Evolutionary conservation across 2,888 invertebrate genomes (phyloP).

Genomic region (Lampropteryx suffumata): DNA sequence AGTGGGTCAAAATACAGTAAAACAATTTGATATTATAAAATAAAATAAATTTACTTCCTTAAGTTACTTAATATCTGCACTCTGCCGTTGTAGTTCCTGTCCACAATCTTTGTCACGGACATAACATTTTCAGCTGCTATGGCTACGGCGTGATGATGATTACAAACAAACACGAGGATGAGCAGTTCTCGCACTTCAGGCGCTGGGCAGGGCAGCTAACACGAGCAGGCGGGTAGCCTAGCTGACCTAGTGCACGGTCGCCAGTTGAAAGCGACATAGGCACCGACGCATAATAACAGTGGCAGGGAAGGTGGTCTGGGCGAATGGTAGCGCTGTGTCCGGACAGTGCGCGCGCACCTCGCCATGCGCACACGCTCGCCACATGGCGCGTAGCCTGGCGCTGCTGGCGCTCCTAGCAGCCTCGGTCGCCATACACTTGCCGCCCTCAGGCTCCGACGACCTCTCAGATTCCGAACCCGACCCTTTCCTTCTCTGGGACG

Average conservation of each 20-base stretch:
- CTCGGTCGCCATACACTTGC: constrained; percentile 59
- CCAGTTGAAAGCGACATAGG: constrained; percentile 72
- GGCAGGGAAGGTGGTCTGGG: constrained; percentile 66
- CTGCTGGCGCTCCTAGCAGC: constrained; percentile 74
- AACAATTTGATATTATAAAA: too few species aligned
- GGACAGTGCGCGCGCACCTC: constrained; percentile 80
- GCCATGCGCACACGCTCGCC: constrained; percentile 79
- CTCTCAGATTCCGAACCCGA: constrained; percentile 64
- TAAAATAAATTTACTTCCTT: too few species aligned
- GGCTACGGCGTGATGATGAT: too few species aligned
- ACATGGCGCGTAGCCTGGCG: constrained; percentile 81
- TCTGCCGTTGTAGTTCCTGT: too few species aligned
- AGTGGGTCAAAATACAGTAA: too few species aligned
- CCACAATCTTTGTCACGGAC: too few species aligned
- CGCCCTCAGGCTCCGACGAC: constrained; percentile 46
- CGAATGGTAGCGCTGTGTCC: constrained; percentile 38
- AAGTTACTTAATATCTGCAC: too few species aligned
- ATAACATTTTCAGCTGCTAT: too few species aligned
- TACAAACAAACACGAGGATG: too few species aligned
- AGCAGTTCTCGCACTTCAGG: not conserved
- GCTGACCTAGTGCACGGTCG: constrained; percentile 66
- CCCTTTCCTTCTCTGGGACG: constrained; percentile 65
- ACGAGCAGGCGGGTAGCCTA: constrained; percentile 36
- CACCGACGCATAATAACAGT: constrained; percentile 56
- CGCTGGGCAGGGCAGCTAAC: not conserved